Evolutionary conservation across 2,888 invertebrate species (phyloP).

Genomic region (Teleiodes luculella): DNA sequence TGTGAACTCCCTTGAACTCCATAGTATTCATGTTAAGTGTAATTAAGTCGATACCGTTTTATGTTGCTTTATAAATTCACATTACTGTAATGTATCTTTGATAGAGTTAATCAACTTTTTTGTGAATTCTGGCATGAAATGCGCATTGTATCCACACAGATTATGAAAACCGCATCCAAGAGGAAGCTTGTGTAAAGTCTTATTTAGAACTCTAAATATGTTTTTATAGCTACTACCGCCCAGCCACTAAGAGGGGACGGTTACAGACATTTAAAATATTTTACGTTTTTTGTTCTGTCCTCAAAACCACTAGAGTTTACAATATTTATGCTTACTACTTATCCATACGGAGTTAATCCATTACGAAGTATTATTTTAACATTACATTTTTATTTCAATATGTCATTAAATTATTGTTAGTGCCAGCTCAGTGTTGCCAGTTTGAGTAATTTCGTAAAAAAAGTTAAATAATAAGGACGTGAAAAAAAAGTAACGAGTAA

Average conservation of each 20-base stretch:
- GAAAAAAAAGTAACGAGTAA: no score
- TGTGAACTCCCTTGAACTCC: no score
- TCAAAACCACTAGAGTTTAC: constrained; percentile 48
- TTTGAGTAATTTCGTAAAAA: neutral
- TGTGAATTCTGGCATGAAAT: no score
- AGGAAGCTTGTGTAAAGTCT: neutral
- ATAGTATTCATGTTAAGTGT: no score
- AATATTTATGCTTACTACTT: constrained; percentile 68
- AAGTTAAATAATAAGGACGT: neutral
- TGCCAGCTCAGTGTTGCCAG: constrained; percentile 9
- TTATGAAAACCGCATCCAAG: neutral
- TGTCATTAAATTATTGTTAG: constrained; percentile 37
- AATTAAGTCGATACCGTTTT: no score
- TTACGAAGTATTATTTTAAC: constrained; percentile 33
- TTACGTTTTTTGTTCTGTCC: constrained; percentile 31
- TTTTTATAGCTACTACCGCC: constrained; percentile 2
- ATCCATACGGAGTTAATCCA: constrained; percentile 40
- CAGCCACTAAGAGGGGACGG: constrained; percentile 23
- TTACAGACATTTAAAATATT: constrained; percentile 10
- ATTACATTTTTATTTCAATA: constrained; percentile 33
- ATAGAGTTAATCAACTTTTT: no score
- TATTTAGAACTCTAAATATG: neutral
- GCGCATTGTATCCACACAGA: no score
- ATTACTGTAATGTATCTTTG: no score
- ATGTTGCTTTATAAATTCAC: no score